These are phyloP conservation scores for Papilio protenor DNA, from an alignment of 2,888 invertebrate genomes.

Conservation along the genomic window DNA sequence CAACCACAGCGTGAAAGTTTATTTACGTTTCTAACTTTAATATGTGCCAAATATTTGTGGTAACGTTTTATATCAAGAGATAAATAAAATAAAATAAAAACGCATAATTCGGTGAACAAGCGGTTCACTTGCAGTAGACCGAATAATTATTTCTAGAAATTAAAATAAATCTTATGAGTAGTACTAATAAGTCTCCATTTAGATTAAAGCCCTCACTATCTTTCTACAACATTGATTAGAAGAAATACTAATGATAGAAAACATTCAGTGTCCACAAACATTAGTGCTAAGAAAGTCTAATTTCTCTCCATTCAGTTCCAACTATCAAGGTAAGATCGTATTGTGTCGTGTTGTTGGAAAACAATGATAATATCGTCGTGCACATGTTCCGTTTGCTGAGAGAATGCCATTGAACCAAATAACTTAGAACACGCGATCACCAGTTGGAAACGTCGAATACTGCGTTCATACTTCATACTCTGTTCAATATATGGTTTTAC, in stretches of 20 bases:
- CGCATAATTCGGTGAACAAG: too few species aligned
- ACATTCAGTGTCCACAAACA: not conserved
- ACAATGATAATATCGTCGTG: constrained; percentile 42
- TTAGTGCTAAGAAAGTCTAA: constrained; percentile 9
- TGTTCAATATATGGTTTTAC: constrained; percentile 5
- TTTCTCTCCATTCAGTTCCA: constrained; percentile 40
- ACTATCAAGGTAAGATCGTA: constrained; percentile 13
- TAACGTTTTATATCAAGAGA: not conserved
- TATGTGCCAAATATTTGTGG: constrained; percentile 46
- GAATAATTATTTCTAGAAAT: too few species aligned
- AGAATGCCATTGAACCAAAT: constrained; percentile 58
- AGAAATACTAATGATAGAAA: too few species aligned
- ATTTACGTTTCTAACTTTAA: constrained; percentile 46
- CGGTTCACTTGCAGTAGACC: too few species aligned
- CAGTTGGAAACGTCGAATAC: constrained; percentile 47
- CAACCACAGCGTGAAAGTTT: constrained; percentile 53
- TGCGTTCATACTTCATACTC: constrained; percentile 24
- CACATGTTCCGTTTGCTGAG: constrained; percentile 47
- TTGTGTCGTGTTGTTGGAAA: constrained; percentile 26
- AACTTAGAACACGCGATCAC: constrained; percentile 54
- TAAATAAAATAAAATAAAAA: not conserved
- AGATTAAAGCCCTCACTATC: too few species aligned
- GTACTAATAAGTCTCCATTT: too few species aligned
- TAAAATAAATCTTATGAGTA: too few species aligned
- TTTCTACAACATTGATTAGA: too few species aligned